Percentiles rank a stretch among this genome's conserved stretches.
phyloP scores from a whole-genome alignment of 2,797 vertebrate genomes.

The Hippoglossus hippoglossus region DNA sequence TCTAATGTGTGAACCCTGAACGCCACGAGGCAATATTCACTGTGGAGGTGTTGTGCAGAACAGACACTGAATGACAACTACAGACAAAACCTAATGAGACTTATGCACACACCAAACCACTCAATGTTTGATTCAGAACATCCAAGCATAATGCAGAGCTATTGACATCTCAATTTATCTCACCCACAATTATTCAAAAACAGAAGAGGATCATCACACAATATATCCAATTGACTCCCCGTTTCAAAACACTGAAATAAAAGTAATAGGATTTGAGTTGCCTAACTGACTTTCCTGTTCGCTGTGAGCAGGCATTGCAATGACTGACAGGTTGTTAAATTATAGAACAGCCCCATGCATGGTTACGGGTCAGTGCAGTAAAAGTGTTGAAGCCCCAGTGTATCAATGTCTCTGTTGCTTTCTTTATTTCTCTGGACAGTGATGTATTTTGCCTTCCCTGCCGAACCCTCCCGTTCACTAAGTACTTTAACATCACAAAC shows the following conservation, averaged over 20 bases:
- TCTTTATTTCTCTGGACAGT: constrained; percentile 58
- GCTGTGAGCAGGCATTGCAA: constrained; percentile 45
- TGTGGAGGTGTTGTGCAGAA: background rate
- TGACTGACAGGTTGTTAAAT: constrained; percentile 73
- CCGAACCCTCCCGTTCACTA: constrained; percentile 41
- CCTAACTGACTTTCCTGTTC: background rate
- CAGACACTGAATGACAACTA: background rate
- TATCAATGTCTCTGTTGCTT: constrained; percentile 38
- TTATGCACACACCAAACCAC: constrained; percentile 3
- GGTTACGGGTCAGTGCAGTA: constrained; percentile 60
- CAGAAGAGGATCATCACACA: background rate
- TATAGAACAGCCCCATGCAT: constrained; percentile 42
- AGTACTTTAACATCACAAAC: constrained; percentile 65
- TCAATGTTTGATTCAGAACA: background rate
- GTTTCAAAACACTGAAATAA: background rate
- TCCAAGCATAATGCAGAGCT: background rate
- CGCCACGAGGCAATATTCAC: constrained; percentile 28
- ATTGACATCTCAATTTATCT: background rate
- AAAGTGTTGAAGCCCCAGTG: constrained; percentile 47
- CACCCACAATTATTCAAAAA: background rate
- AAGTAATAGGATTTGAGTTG: too few relatives aligned
- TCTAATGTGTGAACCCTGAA: constrained; percentile 15
- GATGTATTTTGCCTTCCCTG: constrained; percentile 58
- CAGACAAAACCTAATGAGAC: background rate
- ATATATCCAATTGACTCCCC: background rate